Base-by-base conservation (phyloP, 2,113 vertebrate species). In the Verasper variegatus region DNA sequence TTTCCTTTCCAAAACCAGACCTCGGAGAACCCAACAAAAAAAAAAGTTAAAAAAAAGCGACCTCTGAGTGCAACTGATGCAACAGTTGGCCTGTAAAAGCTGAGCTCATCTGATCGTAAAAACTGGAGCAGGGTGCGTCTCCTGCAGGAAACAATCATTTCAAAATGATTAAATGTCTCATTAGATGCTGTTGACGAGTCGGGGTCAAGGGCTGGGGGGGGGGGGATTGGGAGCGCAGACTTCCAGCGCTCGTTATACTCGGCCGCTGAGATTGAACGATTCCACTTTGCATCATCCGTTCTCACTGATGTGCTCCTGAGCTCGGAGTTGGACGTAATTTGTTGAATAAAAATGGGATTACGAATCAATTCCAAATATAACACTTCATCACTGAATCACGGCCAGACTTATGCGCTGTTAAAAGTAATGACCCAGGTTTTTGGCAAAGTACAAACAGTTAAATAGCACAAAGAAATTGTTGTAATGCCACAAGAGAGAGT, bases 391-490 rank as follows among this genome's bases (percentile, higher is more conserved):
- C 1, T 64, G 42, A 85, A 75, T 31, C 74, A 63, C 31, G 91
- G 94, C 93, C 94, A 95, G 90, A 91, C 89, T 91, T 90, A 86
- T 89, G 91, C 85, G 81, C 70, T 90, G 87, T 90, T 92, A 92
- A 90, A 82, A 82, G 85, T 74, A 93, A 89, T 95, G 91, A 95
- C 92, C 96, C 95, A 95, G 88, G 79, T 88, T 89, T 31, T 92
- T 64, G 94, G 95, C 88, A 86, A 93, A 91, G 92, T 86, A 60
- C 54, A 90, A 94, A 93, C 88, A 91, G 2, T 66, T 37, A 91
- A 89, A 86, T 85, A 70, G 90, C 93, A 94, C 91, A 91, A 86
- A 88, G 91, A 92, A 92, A 93, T 91, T 89, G 93, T 88, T 92
- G 93, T 92, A 92, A 90, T 62, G 89, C 91, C 92, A 88, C 90